Conservation (phyloP, 1,140 invertebrate species). For the Antheraea pernyi region DNA sequence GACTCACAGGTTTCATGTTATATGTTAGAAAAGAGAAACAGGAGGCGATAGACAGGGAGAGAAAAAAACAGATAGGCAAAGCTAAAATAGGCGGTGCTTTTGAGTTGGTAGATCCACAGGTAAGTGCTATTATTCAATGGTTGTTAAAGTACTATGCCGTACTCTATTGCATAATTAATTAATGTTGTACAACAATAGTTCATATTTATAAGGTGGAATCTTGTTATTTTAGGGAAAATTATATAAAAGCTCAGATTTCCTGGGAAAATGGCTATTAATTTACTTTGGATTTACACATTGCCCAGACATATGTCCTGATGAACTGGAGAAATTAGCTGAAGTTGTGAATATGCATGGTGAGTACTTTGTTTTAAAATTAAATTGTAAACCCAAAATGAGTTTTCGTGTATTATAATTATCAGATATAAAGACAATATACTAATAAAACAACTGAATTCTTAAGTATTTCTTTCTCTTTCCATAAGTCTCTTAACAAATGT, state of each 20-base stretch:
- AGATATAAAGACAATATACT: too few relatives aligned
- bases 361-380: constrained; percentile 13
- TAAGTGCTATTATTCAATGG: constrained; percentile 22
- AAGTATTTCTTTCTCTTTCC: too few relatives aligned
- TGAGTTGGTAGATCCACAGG: constrained; percentile 91
- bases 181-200: not conserved
- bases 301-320: constrained; percentile 99
- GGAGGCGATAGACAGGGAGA: constrained; percentile 85
- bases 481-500: too few relatives aligned
- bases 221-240: constrained; percentile 81
- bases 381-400: not conserved
- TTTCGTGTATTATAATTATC: not conserved
- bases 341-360: constrained; percentile 92
- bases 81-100: constrained; percentile 96
- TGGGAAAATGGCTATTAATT: constrained; percentile 96
- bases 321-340: constrained; percentile 96
- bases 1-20: constrained; percentile 85
- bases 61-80: constrained; percentile 91
- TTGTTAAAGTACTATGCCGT: too few relatives aligned
- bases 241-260: constrained; percentile 92
- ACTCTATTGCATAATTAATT: too few relatives aligned
- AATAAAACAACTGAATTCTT: too few relatives aligned
- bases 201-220: not conserved
- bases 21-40: constrained; percentile 89
- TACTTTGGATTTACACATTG: constrained; percentile 99